Evolutionary conservation across 2,797 vertebrate genomes (phyloP), one percentile per base, ranked within the genome.

Genomic region (Sphenodon punctatus): DNA sequence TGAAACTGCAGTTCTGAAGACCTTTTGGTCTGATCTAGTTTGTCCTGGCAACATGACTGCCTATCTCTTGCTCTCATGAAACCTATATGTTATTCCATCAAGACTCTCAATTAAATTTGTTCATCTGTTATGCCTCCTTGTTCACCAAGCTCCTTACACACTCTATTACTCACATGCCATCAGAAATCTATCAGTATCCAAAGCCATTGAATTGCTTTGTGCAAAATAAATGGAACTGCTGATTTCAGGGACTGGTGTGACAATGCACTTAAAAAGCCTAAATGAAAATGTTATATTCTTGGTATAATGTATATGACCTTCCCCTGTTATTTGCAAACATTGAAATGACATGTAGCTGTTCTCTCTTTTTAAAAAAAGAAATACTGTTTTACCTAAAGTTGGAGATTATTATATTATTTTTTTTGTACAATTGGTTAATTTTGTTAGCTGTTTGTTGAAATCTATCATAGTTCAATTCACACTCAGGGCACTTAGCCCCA

Each of bases 151-250:
- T 59, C 36, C 48, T 80, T 78, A 77, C 49, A 22, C 11, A 22
- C 13, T 69, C 46, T 55, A 65, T 84, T 32, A n/a, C 25, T 81
- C 42, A 48, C 23, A 45, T 48, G 55, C 17, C 68, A 41, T 32
- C 70, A 30, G 10, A 30, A 34, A 61, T 64, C 75, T 80, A 74
- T 85, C 80, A 72, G 32, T 61, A 79, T 23, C 70, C 61, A 60
- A 49, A 76, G 53, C 67, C 34, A 22, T 82, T 65, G 27, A 45
- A 48, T 16, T 64, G 34, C 68, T 79, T 86, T 32, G 71, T 41
- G 66, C 79, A 88, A 70, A 14, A 30, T 59, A 78, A 87, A 82
- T 12, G 25, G 49, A 17, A 23, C 11, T 30, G 56, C 36, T 60
- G n/a, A 17, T 17, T 46, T 68, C 48, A 19, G 30, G 48, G 20